These are phyloP conservation scores for Tympanoctomys barrerae DNA, from an alignment of 2,797 vertebrate genomes.

Conservation along the genomic window DNA sequence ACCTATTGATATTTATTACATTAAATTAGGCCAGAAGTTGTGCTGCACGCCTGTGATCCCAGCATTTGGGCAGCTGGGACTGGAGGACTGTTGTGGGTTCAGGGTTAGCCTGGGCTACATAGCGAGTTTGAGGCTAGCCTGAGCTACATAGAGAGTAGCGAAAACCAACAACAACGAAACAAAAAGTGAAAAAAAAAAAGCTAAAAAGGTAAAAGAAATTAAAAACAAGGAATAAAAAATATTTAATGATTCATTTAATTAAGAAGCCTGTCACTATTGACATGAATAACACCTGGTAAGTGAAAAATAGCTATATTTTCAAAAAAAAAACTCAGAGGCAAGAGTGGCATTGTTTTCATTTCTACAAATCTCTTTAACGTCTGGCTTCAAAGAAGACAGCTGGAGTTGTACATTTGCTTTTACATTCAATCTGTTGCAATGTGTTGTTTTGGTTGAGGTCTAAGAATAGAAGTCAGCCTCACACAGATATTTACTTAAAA, in stretches of 20 bases:
- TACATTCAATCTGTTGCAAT: neutral
- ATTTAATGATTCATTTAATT: neutral
- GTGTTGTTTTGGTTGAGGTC: constrained; percentile 51
- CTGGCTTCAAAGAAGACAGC: constrained; percentile 25
- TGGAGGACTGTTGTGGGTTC: neutral
- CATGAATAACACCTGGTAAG: neutral
- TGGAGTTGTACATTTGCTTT: constrained; percentile 47
- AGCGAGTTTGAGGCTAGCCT: neutral
- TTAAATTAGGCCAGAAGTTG: neutral
- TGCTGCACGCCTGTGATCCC: neutral
- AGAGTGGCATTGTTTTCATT: neutral
- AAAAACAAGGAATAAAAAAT: neutral
- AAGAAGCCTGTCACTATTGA: neutral
- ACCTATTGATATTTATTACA: neutral
- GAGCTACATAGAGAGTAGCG: neutral
- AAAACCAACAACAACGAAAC: neutral
- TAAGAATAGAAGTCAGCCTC: constrained; percentile 37
- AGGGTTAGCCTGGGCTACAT: neutral
- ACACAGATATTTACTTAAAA: constrained; percentile 28
- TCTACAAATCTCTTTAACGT: constrained; percentile 41
- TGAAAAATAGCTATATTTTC: constrained; percentile 39
- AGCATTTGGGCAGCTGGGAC: neutral
- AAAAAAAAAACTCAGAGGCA: neutral
- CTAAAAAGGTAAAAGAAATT: neutral
- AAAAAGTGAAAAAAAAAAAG: neutral